These are phyloP conservation scores for Pygocentrus nattereri DNA, from an alignment of 2,797 vertebrate species.

Conservation along the genomic window DNA sequence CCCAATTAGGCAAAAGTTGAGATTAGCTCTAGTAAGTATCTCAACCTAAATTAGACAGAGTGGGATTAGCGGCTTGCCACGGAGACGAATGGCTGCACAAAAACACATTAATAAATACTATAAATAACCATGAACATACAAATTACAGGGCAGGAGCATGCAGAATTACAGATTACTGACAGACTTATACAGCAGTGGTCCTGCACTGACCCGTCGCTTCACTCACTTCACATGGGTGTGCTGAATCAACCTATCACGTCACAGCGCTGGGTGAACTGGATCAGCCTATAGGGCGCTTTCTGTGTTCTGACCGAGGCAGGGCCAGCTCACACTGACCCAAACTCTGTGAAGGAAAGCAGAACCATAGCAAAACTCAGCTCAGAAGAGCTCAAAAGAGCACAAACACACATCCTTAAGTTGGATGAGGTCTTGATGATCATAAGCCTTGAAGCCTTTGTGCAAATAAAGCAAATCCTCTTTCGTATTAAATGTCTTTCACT, in stretches of 20 bases:
- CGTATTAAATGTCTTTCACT: too few species aligned
- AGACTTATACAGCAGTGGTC: not conserved
- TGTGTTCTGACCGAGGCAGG: not conserved
- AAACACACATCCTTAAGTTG: too few species aligned
- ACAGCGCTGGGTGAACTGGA: not conserved
- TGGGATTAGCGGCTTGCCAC: constrained; percentile 20
- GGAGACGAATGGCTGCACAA: not conserved
- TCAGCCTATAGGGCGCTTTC: not conserved
- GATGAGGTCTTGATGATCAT: too few species aligned
- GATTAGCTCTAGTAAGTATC: constrained; percentile 33
- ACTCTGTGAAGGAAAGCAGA: too few species aligned
- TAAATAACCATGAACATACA: not conserved
- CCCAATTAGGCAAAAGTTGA: constrained; percentile 22
- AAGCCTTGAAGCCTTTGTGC: too few species aligned
- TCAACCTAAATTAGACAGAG: not conserved
- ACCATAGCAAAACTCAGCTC: too few species aligned
- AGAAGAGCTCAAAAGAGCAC: too few species aligned
- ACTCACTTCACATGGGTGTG: constrained; percentile 70
- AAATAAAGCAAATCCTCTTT: too few species aligned
- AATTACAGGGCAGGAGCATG: not conserved
- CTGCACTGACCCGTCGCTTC: constrained; percentile 73
- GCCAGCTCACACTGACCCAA: too few species aligned
- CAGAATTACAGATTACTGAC: constrained; percentile 12
- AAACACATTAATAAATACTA: constrained; percentile 5
- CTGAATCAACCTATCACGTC: constrained; percentile 79